phyloP scores from a whole-genome alignment of 2,797 vertebrate genomes.

The Chelmon rostratus region DNA sequence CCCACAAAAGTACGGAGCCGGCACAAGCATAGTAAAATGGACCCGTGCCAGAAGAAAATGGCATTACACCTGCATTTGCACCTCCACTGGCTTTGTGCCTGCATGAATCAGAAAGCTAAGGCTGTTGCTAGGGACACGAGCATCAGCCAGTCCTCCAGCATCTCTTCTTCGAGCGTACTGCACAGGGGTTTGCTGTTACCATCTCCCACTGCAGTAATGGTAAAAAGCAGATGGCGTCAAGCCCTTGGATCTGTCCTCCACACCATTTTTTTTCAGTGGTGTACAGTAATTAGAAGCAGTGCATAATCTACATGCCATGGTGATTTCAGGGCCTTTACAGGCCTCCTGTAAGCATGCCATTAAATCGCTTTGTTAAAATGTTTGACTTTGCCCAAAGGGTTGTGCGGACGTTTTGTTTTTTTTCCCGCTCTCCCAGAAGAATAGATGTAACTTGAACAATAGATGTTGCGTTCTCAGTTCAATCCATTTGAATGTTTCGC shows the following conservation, averaged over 20 bases:
- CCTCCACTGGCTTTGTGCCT: constrained; percentile 43
- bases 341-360: constrained; percentile 60
- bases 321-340: constrained; percentile 62
- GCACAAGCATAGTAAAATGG: constrained; percentile 43
- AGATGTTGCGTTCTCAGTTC: constrained; percentile 40
- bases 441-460: constrained; percentile 45
- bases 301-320: constrained; percentile 63
- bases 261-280: constrained; percentile 47
- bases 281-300: constrained; percentile 61
- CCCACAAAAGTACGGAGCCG: constrained; percentile 27
- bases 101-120: constrained; percentile 33
- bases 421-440: constrained; percentile 28
- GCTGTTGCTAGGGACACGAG: constrained; percentile 33
- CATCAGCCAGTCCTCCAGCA: constrained; percentile 34
- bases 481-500: constrained; percentile 44
- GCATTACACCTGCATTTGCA: constrained; percentile 65
- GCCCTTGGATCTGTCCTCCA: constrained; percentile 57
- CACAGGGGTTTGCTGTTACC: constrained; percentile 35
- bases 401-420: constrained; percentile 49
- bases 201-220: constrained; percentile 48
- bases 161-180: constrained; percentile 36
- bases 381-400: constrained; percentile 70
- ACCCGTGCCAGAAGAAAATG: constrained; percentile 48
- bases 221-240: constrained; percentile 59
- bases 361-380: constrained; percentile 65